Evolutionary conservation across 2,888 invertebrate genomes (phyloP).

Genomic region (Chloroclysta siterata): DNA sequence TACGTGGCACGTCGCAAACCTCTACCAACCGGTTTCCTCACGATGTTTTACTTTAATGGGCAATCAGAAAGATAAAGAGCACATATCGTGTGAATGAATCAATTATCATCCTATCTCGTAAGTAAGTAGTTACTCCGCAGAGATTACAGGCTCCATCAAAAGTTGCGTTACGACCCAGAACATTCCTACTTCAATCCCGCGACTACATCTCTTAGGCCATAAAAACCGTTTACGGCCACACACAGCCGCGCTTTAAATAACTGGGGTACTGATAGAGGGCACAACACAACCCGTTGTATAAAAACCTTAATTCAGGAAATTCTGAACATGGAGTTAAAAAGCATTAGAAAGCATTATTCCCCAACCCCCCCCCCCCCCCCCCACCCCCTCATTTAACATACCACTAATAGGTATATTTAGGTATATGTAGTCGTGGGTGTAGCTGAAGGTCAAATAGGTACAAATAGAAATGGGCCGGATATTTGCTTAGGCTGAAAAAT

Average conservation of each 20-base stretch:
- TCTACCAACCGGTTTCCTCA: not conserved
- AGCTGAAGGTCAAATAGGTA: no score
- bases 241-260: constrained; percentile 11
- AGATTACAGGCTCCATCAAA: constrained; percentile 28
- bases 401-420: no score
- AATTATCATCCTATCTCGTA: constrained; percentile 13
- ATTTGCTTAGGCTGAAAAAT: no score
- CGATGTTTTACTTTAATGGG: not conserved
- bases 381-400: no score
- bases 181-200: constrained; percentile 18
- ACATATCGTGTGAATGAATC: constrained; percentile 9
- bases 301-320: no score
- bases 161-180: constrained; percentile 18
- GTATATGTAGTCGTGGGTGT: no score
- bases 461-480: no score
- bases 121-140: constrained; percentile 14
- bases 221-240: constrained; percentile 30
- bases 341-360: no score
- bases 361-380: no score
- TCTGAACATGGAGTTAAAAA: no score
- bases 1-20: no score
- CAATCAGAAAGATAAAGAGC: not conserved
- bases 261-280: constrained; percentile 10
- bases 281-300: not conserved
- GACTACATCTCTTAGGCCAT: constrained; percentile 23